Percentiles rank a stretch among this genome's conserved stretches.
These are phyloP conservation scores for Riptortus pedestris DNA, from an alignment of 1,140 invertebrate species.

Conservation along the genomic window DNA sequence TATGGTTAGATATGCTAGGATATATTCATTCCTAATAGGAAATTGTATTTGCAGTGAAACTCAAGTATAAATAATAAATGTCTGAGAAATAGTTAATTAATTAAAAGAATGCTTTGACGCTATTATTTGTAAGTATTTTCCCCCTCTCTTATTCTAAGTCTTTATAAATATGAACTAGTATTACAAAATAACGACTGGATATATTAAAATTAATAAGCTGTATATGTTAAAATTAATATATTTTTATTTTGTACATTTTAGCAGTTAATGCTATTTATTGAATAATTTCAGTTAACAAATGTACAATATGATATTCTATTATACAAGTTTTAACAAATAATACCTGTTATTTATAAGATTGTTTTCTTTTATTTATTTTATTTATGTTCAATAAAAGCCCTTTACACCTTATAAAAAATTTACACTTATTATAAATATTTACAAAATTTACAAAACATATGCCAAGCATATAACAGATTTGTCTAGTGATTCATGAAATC, in stretches of 20 bases:
- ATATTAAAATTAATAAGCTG: conserved; percentile 20
- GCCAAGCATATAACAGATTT: not conserved
- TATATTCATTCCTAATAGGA: conserved; percentile 14
- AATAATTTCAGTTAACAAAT: conserved; percentile 19
- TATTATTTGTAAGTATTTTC: not conserved
- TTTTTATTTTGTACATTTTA: conserved; percentile 24
- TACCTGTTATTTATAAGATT: not conserved
- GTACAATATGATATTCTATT: conserved; percentile 22
- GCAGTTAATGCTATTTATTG: conserved; percentile 20
- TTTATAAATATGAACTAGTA: not conserved
- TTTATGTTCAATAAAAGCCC: not conserved
- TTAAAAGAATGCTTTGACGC: conserved; percentile 9
- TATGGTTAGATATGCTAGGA: conserved; percentile 11
- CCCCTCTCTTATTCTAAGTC: not conserved
- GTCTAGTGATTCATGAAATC: too few relatives aligned
- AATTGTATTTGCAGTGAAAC: conserved; percentile 10
- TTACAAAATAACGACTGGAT: conserved; percentile 20
- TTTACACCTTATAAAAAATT: not conserved
- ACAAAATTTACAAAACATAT: not conserved
- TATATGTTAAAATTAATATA: conserved; percentile 21
- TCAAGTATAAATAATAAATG: conserved; percentile 2
- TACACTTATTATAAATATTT: not conserved
- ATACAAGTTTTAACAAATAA: conserved; percentile 23
- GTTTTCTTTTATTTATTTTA: conserved; percentile 8
- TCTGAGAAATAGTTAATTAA: not conserved